These are phyloP conservation scores for Salminus brasiliensis DNA, from an alignment of 2,113 vertebrate species.

Conservation along the genomic window DNA sequence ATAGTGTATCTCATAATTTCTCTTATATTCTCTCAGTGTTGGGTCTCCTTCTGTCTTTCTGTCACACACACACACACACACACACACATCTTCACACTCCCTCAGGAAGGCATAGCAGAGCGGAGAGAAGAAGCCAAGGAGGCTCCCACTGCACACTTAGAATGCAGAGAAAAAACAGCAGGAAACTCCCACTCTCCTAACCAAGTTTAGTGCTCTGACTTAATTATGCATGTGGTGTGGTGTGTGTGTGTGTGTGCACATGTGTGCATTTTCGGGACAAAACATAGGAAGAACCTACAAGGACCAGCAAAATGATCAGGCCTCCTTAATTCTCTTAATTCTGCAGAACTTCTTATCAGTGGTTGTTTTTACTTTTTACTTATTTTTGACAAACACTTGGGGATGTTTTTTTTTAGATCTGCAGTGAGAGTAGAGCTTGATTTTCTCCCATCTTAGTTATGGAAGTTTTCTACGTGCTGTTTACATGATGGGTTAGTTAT, in stretches of 20 bases:
- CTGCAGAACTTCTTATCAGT: no score
- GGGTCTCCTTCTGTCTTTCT: background rate
- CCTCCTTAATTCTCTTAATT: no score
- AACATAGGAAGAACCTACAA: no score
- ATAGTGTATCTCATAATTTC: no score
- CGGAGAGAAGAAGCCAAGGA: background rate
- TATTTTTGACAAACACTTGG: no score
- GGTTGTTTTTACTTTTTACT: no score
- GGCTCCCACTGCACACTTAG: background rate
- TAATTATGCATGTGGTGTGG: conserved; percentile 29
- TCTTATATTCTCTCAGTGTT: background rate
- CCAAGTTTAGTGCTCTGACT: conserved; percentile 27
- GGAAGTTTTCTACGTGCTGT: no score
- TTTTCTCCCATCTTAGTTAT: no score
- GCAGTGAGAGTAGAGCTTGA: no score
- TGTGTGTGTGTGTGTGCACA: background rate
- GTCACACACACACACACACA: background rate
- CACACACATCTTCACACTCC: background rate
- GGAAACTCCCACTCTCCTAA: conserved; percentile 39
- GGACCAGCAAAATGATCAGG: no score
- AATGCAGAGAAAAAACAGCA: background rate
- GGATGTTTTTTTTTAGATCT: no score
- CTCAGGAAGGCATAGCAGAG: background rate
- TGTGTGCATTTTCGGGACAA: background rate
- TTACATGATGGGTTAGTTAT: no score